Percentiles rank a stretch among this genome's conserved stretches.
phyloP scores from a whole-genome alignment of 92 coral and sea anemone species.

The Siderastrea radians region DNA sequence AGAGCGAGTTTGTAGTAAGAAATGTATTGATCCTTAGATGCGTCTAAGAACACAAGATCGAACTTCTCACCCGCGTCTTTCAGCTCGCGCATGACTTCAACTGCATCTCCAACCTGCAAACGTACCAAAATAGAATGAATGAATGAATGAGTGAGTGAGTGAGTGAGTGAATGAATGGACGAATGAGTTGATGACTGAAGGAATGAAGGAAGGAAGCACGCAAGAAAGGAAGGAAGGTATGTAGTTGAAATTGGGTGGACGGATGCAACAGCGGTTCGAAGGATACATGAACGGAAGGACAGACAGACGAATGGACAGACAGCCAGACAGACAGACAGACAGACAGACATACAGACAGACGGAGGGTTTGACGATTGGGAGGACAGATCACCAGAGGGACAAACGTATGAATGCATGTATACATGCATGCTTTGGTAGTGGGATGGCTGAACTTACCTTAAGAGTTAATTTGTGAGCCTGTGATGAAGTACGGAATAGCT shows the following conservation, averaged over 20 bases:
- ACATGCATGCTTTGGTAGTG: neutral
- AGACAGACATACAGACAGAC: too few relatives aligned
- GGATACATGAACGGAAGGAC: too few relatives aligned
- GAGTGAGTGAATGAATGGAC: neutral
- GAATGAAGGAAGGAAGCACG: too few relatives aligned
- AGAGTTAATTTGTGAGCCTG: constrained; percentile 47
- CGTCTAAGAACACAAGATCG: constrained; percentile 62
- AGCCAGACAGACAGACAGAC: too few relatives aligned
- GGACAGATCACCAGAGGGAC: too few relatives aligned
- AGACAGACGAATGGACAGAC: too few relatives aligned
- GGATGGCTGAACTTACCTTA: constrained; percentile 2
- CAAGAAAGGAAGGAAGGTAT: too few relatives aligned
- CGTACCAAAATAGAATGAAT: neutral
- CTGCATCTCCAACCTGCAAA: constrained; percentile 59
- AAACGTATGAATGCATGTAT: neutral
- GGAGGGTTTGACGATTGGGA: too few relatives aligned
- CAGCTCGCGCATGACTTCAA: constrained; percentile 34
- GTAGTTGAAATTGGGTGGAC: too few relatives aligned
- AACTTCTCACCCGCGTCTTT: constrained; percentile 43
- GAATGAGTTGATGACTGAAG: too few relatives aligned
- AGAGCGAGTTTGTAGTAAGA: constrained; percentile 50
- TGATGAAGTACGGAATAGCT: constrained; percentile 40
- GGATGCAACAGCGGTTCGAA: too few relatives aligned
- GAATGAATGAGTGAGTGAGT: neutral
- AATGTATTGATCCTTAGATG: constrained; percentile 58